These are phyloP conservation scores for Nineta flava DNA, from an alignment of 2,888 invertebrate species.

Conservation along the genomic window DNA sequence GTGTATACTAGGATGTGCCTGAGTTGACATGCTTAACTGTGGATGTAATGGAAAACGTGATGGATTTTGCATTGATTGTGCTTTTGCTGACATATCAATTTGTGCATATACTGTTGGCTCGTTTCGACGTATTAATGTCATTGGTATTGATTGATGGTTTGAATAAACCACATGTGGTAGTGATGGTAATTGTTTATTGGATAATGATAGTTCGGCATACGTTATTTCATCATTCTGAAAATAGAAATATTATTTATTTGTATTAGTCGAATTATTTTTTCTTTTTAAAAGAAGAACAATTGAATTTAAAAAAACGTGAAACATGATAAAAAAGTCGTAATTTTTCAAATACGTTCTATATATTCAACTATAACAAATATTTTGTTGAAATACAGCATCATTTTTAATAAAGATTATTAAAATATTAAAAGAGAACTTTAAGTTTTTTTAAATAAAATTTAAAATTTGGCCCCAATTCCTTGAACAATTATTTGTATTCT, in stretches of 20 bases:
- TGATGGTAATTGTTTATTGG: slow-evolving; percentile 4
- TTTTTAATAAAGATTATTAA: too few relatives aligned
- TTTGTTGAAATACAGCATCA: too few relatives aligned
- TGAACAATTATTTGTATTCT: too few relatives aligned
- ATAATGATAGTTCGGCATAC: slow-evolving; percentile 35
- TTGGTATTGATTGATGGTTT: slow-evolving; percentile 25
- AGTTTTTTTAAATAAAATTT: too few relatives aligned
- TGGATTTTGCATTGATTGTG: slow-evolving; percentile 20
- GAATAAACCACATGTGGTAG: slow-evolving; percentile 25
- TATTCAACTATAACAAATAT: too few relatives aligned
- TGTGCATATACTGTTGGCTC: slow-evolving; percentile 36
- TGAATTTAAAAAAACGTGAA: background rate
- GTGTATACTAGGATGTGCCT: background rate
- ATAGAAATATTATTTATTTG: slow-evolving; percentile 1
- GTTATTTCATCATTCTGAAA: slow-evolving; percentile 35
- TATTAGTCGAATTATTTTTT: background rate
- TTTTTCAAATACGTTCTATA: too few relatives aligned
- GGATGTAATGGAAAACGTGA: slow-evolving; percentile 1
- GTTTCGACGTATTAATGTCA: slow-evolving; percentile 29
- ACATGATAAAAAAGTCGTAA: background rate
- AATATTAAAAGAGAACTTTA: too few relatives aligned
- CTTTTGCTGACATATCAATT: slow-evolving; percentile 27
- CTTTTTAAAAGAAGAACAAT: background rate
- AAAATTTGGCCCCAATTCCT: too few relatives aligned
- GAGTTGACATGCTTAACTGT: background rate